Conservation (phyloP, 2,113 vertebrate species). For the Rhodinocichla rosea region DNA sequence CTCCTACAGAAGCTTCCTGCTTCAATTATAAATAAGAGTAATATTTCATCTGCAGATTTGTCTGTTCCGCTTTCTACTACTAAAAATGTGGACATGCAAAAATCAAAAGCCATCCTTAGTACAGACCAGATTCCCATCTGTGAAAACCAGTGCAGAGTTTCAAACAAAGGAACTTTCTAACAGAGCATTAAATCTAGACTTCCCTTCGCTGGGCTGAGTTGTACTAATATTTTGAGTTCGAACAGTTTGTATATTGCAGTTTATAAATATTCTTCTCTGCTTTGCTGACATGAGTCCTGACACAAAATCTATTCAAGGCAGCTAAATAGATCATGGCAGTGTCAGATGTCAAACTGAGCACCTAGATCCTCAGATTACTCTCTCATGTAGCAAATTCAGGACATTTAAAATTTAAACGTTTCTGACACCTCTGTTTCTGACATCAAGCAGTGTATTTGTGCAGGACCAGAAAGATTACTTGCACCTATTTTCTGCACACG, state of each 20-base stretch:
- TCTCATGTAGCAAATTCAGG: background rate
- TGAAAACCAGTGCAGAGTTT: background rate
- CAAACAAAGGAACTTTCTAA: background rate
- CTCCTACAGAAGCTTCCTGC: background rate
- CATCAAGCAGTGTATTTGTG: background rate
- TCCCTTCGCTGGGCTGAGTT: background rate
- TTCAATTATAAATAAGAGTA: background rate
- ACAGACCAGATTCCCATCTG: background rate
- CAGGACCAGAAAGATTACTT: background rate
- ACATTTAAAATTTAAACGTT: background rate
- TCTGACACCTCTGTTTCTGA: background rate
- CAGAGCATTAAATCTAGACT: background rate
- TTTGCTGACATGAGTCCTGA: background rate
- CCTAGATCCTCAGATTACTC: background rate
- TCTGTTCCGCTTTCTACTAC: background rate
- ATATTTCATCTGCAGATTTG: background rate
- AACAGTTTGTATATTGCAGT: background rate
- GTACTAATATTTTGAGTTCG: background rate
- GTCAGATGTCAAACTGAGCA: background rate
- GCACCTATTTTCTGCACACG: background rate
- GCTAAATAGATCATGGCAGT: background rate
- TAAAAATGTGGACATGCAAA: background rate
- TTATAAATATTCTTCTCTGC: background rate
- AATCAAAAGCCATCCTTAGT: background rate
- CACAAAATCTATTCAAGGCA: background rate